These are phyloP conservation scores for Lumbricus terrestris DNA, from an alignment of 2,888 invertebrate species.

Conservation along the genomic window DNA sequence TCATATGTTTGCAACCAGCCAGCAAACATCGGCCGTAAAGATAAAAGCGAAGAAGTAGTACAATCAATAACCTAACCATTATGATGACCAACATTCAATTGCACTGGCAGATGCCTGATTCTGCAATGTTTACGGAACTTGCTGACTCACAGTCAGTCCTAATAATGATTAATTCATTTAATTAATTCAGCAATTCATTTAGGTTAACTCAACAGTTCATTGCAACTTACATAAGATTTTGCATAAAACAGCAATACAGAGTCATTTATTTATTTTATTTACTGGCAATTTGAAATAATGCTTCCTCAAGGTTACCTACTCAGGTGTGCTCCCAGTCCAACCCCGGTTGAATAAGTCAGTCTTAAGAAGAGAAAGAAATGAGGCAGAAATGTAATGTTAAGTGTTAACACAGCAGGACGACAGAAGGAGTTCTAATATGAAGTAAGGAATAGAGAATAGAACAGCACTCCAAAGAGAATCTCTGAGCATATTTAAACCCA, in stretches of 20 bases:
- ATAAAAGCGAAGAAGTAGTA: neutral
- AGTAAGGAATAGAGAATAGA: neutral
- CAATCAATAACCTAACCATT: neutral
- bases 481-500: too few species aligned
- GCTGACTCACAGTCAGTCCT: neutral
- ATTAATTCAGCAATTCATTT: neutral
- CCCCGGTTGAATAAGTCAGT: too few species aligned
- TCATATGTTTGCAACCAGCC: neutral
- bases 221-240: neutral
- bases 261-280: too few species aligned
- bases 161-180: neutral
- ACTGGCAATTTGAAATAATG: too few species aligned
- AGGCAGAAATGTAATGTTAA: too few species aligned
- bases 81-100: neutral
- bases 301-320: too few species aligned
- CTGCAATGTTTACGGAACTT: neutral
- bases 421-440: too few species aligned
- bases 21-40: neutral
- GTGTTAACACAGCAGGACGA: too few species aligned
- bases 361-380: too few species aligned
- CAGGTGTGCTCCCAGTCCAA: too few species aligned
- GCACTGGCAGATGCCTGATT: neutral
- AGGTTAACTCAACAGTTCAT: neutral
- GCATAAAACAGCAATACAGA: neutral
- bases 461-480: neutral